Evolutionary conservation across 1,140 invertebrate genomes (phyloP).

Genomic region (Drosophila tropicalis): DNA sequence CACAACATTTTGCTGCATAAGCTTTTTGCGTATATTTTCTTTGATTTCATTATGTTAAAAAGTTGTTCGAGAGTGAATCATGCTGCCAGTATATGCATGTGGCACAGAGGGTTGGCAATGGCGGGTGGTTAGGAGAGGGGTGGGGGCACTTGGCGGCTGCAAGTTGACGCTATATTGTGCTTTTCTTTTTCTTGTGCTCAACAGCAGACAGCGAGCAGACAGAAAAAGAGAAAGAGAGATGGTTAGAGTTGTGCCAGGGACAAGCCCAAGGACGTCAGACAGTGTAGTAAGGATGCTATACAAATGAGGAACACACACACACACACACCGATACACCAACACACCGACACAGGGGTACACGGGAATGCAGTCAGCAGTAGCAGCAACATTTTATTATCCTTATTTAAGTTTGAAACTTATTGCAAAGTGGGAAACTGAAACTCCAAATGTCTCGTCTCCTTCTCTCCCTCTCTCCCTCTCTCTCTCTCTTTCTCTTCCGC

Average conservation of each 20-base stretch:
- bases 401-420: slow-evolving; percentile 82
- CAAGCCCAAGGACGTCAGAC: slow-evolving; percentile 36
- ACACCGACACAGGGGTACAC: neutral
- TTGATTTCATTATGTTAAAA: slow-evolving; percentile 82
- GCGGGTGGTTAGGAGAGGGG: neutral
- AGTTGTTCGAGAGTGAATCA: slow-evolving; percentile 79
- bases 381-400: slow-evolving; percentile 81
- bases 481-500: slow-evolving; percentile 5
- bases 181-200: slow-evolving; percentile 34
- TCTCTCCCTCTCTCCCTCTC: neutral
- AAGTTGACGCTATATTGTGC: slow-evolving; percentile 3
- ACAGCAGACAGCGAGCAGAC: slow-evolving; percentile 72
- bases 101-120: neutral
- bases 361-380: slow-evolving; percentile 67
- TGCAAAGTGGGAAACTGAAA: slow-evolving; percentile 79
- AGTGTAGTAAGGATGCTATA: slow-evolving; percentile 18
- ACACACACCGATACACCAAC: slow-evolving; percentile 23
- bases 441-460: slow-evolving; percentile 60
- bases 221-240: slow-evolving; percentile 15
- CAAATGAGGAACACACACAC: slow-evolving; percentile 44
- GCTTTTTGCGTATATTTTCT: slow-evolving; percentile 77
- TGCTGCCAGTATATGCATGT: slow-evolving; percentile 19
- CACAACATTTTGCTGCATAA: slow-evolving; percentile 48
- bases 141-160: slow-evolving; percentile 9
- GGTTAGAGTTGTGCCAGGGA: slow-evolving; percentile 17